Conservation (phyloP, 2,797 vertebrate genomes). For the Sarcoramphus papa region DNA sequence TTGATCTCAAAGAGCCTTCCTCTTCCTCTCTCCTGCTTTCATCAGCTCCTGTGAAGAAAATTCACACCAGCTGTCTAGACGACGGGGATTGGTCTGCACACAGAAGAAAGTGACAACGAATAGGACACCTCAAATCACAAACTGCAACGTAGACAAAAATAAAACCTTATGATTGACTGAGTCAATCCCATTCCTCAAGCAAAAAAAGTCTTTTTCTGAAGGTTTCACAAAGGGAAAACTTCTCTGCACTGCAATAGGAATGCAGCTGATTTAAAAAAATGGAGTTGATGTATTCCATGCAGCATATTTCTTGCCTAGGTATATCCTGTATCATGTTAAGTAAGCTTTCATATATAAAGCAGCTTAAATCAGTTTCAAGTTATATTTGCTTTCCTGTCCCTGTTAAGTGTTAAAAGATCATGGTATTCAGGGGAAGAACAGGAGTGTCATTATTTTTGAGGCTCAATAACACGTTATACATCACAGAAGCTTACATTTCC, state of each 20-base stretch:
- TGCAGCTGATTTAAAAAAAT: not conserved
- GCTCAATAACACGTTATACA: not conserved
- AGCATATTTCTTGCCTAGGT: not conserved
- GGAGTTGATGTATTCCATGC: not conserved
- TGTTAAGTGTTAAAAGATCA: not conserved
- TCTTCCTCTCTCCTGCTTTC: not conserved
- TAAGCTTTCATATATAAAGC: not conserved
- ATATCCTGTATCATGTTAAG: not conserved
- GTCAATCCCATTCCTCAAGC: not conserved
- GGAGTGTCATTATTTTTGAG: not conserved
- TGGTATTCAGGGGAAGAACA: not conserved
- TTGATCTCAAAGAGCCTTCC: not conserved
- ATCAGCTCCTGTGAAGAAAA: not conserved
- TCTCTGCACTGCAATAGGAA: not conserved
- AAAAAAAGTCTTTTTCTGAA: not conserved
- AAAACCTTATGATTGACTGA: not conserved
- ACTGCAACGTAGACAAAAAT: not conserved
- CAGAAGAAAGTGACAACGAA: not conserved
- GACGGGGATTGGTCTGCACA: not conserved
- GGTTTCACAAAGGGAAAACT: not conserved
- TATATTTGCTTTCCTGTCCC: not conserved
- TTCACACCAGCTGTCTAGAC: not conserved
- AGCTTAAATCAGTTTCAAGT: not conserved
- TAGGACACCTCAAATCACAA: not conserved
- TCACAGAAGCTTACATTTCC: constrained; percentile 1